Conservation (phyloP, 2,113 vertebrate genomes). For the Heterochromis multidens region DNA sequence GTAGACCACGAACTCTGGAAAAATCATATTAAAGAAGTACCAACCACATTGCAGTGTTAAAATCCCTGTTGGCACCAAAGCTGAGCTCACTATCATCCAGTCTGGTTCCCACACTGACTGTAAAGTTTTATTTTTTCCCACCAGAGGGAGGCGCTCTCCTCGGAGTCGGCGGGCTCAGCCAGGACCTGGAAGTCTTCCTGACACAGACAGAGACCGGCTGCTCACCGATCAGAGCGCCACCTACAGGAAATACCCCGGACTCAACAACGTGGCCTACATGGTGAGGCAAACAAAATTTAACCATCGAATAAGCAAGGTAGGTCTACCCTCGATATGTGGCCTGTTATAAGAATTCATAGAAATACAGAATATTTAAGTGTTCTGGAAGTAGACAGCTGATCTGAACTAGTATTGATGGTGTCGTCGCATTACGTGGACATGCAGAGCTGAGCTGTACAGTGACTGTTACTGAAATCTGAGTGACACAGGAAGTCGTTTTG, state of each 20-base stretch:
- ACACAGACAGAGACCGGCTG: slow-evolving; percentile 83
- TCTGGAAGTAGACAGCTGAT: not conserved
- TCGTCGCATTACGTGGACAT: not conserved
- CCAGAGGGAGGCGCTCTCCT: slow-evolving; percentile 87
- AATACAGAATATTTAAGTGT: not conserved
- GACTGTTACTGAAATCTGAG: not conserved
- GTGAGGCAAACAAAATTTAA: slow-evolving; percentile 70
- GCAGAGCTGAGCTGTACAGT: not conserved
- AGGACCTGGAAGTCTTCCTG: slow-evolving; percentile 83
- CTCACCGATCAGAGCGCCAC: slow-evolving; percentile 90
- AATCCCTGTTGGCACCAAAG: not conserved
- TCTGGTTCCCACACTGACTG: not conserved
- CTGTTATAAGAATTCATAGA: not conserved
- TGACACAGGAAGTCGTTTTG: not conserved
- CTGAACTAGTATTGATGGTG: not conserved
- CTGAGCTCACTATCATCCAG: not conserved
- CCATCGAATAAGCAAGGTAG: not conserved
- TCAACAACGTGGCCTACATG: slow-evolving; percentile 96
- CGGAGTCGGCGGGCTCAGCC: slow-evolving; percentile 83
- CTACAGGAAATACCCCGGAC: slow-evolving; percentile 92
- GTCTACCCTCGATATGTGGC: not conserved
- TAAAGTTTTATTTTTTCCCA: not conserved
- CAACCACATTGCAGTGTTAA: not conserved
- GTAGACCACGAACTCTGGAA: not conserved
- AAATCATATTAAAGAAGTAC: not conserved